Base-by-base conservation (phyloP, 1,140 invertebrate genomes). In the Bombus consobrinus region DNA sequence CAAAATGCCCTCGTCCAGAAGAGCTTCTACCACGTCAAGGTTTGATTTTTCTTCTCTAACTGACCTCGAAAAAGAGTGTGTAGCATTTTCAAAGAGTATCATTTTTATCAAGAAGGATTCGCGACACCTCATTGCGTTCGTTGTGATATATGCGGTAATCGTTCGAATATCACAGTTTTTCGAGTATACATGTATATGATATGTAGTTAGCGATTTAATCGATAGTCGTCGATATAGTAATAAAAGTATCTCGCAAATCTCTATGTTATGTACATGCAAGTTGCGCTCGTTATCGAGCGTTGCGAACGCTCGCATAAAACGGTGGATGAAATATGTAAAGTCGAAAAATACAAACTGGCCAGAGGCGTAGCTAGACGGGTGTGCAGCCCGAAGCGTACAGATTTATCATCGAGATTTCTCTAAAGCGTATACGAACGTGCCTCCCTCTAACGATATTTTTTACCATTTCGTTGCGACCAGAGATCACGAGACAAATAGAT, bases 111-210 rank as follows among this genome's bases (percentile, higher is more conserved):
- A 69, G 69, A 85, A 64, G 57, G 53, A 39, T 78, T 34, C 62
- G 43, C 66, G 43, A 83, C 41, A 81, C 13, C 22, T 47, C 76
- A 57, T 79, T 78, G 4, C 59, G 34, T 68, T 87, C 74, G 34
- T 78, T 64, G 37, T 91, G 90, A 91, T 91, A 91, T 91, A 90
- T 88, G 88, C 89, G 80, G 81, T 62, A 82, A 77, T 87, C 81
- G 68, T 82, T 87, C 79, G 89, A 87, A 92, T 94, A 94, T 94
- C 93, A 94, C 94, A 94, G 93, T 91, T 92, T 90, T 88, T 90
- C 88, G 91, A 92, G 89, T 91, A 93, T 53, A 53, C 15, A 53
- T 22, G 47, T 53, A 53, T 85, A 84, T 93, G 94, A 94, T 94
- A 94, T 94, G 93, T 94, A 89, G 83, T 87, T 88, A 90, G 87